phyloP scores from a whole-genome alignment of 2,113 vertebrate species.

The Motacilla alba region DNA sequence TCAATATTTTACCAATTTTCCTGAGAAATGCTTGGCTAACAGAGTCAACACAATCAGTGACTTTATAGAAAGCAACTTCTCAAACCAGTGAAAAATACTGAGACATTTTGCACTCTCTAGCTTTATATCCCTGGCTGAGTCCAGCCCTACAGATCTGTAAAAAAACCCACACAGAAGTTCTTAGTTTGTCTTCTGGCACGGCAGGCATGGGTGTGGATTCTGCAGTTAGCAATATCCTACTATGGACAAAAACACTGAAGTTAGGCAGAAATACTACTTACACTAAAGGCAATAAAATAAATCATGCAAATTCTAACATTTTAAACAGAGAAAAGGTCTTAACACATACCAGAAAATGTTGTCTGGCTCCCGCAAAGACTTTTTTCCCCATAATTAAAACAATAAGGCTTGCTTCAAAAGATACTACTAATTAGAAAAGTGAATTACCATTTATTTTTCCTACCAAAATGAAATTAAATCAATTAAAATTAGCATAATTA shows the following conservation, averaged over 20 bases:
- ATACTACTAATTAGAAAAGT: background rate
- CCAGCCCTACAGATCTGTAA: background rate
- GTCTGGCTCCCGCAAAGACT: background rate
- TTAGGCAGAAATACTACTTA: constrained; percentile 27
- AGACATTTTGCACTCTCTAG: background rate
- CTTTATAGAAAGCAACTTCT: background rate
- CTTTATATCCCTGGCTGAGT: background rate
- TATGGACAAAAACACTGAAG: background rate
- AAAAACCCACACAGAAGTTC: background rate
- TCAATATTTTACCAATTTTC: background rate
- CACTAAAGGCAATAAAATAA: background rate
- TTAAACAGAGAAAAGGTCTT: background rate
- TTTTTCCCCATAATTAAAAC: background rate
- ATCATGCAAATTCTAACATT: constrained; percentile 41
- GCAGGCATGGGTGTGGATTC: background rate
- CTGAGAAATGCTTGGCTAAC: background rate
- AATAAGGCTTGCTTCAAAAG: background rate
- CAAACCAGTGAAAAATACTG: background rate
- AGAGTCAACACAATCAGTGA: background rate
- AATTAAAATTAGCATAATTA: constrained; percentile 9
- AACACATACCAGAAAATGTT: constrained; percentile 22
- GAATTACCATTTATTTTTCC: constrained; percentile 11
- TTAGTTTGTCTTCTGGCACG: background rate
- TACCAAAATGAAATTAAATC: constrained; percentile 7
- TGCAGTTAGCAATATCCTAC: background rate